Evolutionary conservation across 2,888 invertebrate genomes (phyloP).

Genomic region (Aphodius granarius): DNA sequence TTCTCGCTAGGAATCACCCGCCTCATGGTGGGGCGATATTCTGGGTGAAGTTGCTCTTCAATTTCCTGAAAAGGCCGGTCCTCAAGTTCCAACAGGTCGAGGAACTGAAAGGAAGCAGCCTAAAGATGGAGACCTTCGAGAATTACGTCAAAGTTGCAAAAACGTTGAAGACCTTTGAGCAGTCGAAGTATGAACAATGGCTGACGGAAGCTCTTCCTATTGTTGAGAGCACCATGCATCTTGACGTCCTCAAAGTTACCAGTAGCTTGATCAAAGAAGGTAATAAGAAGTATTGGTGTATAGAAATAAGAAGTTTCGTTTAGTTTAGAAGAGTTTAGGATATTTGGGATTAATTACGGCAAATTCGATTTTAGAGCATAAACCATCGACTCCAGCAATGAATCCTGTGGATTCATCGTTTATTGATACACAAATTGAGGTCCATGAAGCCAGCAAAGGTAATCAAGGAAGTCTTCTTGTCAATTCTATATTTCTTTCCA

Average conservation of each 20-base stretch:
- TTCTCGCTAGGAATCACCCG: slow-evolving; percentile 74
- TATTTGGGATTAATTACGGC: background rate
- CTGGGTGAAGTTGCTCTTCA: slow-evolving; percentile 81
- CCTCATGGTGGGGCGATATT: slow-evolving; percentile 82
- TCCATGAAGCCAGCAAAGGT: slow-evolving; percentile 31
- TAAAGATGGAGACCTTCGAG: slow-evolving; percentile 76
- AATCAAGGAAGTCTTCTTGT: background rate
- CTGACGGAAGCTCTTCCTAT: slow-evolving; percentile 63
- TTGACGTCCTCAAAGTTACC: slow-evolving; percentile 64
- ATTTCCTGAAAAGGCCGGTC: slow-evolving; percentile 78
- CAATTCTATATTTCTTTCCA: too few species aligned
- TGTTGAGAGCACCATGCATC: slow-evolving; percentile 69
- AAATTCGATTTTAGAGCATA: background rate
- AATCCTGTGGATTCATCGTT: background rate
- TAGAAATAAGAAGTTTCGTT: too few species aligned
- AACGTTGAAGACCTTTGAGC: slow-evolving; percentile 75
- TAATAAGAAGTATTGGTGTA: slow-evolving; percentile 16
- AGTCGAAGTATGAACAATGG: slow-evolving; percentile 73
- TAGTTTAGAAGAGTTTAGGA: background rate
- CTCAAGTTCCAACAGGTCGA: slow-evolving; percentile 76
- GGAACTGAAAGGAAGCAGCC: slow-evolving; percentile 71
- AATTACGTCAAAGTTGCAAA: slow-evolving; percentile 77
- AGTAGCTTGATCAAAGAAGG: slow-evolving; percentile 27
- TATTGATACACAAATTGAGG: slow-evolving; percentile 19
- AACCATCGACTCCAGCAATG: background rate